These are phyloP conservation scores for Ophraella communa DNA, from an alignment of 2,888 invertebrate species.

Conservation along the genomic window DNA sequence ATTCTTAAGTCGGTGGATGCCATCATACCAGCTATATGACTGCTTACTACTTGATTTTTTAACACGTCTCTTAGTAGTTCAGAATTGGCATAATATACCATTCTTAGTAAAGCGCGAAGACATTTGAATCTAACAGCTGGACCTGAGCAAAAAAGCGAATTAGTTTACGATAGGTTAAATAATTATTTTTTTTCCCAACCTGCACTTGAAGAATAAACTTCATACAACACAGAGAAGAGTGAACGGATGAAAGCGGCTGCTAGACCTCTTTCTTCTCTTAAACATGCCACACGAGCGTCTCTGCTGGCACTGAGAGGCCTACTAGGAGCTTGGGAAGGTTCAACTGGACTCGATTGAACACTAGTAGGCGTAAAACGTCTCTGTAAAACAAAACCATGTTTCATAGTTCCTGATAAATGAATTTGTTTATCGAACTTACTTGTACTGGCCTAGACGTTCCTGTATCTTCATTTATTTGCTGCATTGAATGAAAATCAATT, in stretches of 20 bases:
- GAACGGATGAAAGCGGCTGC: conserved; percentile 74
- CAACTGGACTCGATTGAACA: conserved; percentile 46
- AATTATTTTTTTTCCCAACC: conserved; percentile 1
- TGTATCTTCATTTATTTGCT: conserved; percentile 97
- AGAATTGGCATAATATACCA: conserved; percentile 93
- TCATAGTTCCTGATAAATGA: too few species aligned
- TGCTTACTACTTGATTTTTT: conserved; percentile 83
- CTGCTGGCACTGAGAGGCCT: conserved; percentile 55
- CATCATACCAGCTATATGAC: conserved; percentile 98
- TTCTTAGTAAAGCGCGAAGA: conserved; percentile 91
- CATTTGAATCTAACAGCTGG: conserved; percentile 98
- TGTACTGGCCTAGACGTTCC: conserved; percentile 84
- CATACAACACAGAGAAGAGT: conserved; percentile 93
- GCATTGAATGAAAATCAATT: conserved; percentile 96
- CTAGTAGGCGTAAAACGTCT: conserved; percentile 70
- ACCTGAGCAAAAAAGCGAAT: conserved; percentile 95
- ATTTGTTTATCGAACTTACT: conserved; percentile 52
- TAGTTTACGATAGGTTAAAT: too few species aligned
- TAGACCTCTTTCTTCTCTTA: conserved; percentile 73
- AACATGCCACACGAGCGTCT: conserved; percentile 74
- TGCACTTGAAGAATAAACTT: conserved; percentile 70
- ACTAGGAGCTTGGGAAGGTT: conserved; percentile 46
- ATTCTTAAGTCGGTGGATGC: conserved; percentile 95
- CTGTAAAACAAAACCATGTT: conserved; percentile 57
- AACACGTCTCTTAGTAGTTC: conserved; percentile 80